A percentile compares a stretch with the other conserved stretches of the same genome.
These are phyloP conservation scores for Yponomeuta sedellus DNA, from an alignment of 2,888 invertebrate species.

Conservation along the genomic window DNA sequence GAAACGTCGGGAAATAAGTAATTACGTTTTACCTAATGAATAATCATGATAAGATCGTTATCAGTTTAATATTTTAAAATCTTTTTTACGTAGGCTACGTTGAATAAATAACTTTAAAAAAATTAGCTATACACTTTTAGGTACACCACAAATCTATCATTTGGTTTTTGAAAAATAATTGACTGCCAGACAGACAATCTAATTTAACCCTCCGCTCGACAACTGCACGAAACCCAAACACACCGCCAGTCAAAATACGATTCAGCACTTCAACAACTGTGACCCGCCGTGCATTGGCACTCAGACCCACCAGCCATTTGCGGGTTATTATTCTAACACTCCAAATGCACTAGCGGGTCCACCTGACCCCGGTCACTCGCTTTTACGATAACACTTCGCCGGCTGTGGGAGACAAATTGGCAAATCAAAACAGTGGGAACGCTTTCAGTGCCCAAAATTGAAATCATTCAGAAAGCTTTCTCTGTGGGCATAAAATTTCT, in stretches of 20 bases:
- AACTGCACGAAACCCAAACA: not conserved
- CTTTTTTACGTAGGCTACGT: no score
- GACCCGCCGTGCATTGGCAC: not conserved
- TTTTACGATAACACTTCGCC: not conserved
- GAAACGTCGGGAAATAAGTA: no score
- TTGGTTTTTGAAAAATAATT: no score
- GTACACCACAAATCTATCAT: no score
- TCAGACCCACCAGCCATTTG: constrained; percentile 36
- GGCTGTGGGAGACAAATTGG: not conserved
- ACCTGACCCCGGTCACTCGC: constrained; percentile 28
- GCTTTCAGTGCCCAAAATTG: not conserved
- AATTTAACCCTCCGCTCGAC: no score
- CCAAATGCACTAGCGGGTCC: constrained; percentile 49
- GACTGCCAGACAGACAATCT: no score
- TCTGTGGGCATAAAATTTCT: not conserved
- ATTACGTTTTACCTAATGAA: no score
- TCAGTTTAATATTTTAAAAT: no score
- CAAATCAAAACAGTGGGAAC: not conserved
- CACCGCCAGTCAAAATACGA: not conserved
- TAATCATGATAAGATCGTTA: no score
- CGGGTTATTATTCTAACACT: constrained; percentile 56
- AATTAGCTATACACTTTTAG: no score
- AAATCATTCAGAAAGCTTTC: not conserved
- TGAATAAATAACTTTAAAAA: no score
- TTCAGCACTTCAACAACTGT: not conserved